Evolutionary conservation across 2,888 invertebrate species (phyloP), one percentile per base, ranked within the genome.

Genomic region (Stenurella melanura): DNA sequence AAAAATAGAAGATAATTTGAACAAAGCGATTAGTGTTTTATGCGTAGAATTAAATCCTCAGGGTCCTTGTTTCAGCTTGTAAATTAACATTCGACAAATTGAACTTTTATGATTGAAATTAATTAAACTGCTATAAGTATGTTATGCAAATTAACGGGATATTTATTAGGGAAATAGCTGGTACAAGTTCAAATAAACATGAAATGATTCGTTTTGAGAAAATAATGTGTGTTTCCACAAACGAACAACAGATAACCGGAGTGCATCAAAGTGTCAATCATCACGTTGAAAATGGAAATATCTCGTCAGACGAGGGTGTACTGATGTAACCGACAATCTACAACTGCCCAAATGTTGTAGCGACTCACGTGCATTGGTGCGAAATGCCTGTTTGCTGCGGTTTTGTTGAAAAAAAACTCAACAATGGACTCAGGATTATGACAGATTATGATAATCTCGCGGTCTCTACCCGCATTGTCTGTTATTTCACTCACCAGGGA

Each of bases 81-180:
- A 67, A 67, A 50, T 21, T 54, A n/a, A 15, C 54, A 21, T 67
- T 56, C 50, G 26, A 11, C 54, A 21, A 26, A 56, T 17, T 67
- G 26, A 56, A 18, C 68, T 21, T 54, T 57, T 56, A 68, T 68
- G 26, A 68, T 68, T 12, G 56, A 68, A 68, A 68, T 68, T 56
- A 68, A 68, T 68, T 68, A 68, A 68, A 68, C 57, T 17, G 56
- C 68, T 56, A 68, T 68, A 68, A 68, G 56, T 68, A 26, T 68
- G 68, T 68, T 68, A 68, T 68, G 68, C 54, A 56, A 68, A 68
- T 68, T 30, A 68, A 56, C 11, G 2, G 50, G 68, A 21, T 30
- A 68, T 68, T 68, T 68, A 68, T 68, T 17, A 18, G 26, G 30
- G 26, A 68, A 68, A 68, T 54, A 50, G 56, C 68, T 56, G 68